Percentiles rank a stretch among this genome's conserved stretches.
Evolutionary conservation across 2,888 invertebrate species (phyloP).

Genomic region (Anthophora plumipes): DNA sequence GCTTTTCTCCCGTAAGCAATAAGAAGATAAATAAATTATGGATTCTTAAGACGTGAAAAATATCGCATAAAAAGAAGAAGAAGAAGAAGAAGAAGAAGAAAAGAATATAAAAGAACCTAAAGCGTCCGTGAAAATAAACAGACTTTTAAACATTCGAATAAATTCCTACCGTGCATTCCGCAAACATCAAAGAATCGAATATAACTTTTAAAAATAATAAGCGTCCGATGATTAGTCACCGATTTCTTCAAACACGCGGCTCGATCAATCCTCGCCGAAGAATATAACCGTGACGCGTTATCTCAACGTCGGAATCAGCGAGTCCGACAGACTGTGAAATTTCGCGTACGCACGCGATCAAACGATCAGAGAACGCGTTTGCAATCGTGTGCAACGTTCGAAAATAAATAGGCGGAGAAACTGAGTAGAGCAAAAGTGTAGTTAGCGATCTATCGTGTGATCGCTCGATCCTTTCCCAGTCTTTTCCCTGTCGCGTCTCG

Average conservation of each 20-base stretch:
- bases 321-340: slow-evolving; percentile 10
- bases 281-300: not conserved
- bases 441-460: not conserved
- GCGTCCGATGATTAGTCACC: not conserved
- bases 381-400: not conserved
- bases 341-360: slow-evolving; percentile 22
- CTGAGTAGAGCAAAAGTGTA: no score
- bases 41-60: no score
- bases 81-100: no score
- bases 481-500: not conserved
- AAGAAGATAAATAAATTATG: no score
- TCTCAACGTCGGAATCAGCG: not conserved
- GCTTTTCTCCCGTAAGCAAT: no score
- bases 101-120: no score
- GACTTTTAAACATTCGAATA: no score
- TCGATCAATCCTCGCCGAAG: not conserved
- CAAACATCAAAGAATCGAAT: not conserved
- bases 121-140: no score
- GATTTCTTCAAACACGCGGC: not conserved
- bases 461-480: not conserved
- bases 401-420: not conserved
- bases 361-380: not conserved
- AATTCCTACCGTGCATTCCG: not conserved
- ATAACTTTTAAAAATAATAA: not conserved
- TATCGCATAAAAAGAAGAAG: no score